These are phyloP conservation scores for Mus musculus DNA, from an alignment of 2,113 vertebrate species.

Conservation along the genomic window GRCm39 chr13:97629501-97630000, in stretches of 20 bases:
- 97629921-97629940: constrained; percentile 73
- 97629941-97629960: constrained; percentile 66
- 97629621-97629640: not conserved
- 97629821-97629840: constrained; percentile 23
- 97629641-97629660: not conserved
- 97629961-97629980: constrained; percentile 65
- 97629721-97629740: not conserved
- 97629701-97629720: not conserved
- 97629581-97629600: not conserved
- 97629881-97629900: constrained; percentile 12
- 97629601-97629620: not conserved
- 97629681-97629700: not conserved
- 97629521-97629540: not conserved
- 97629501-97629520: not conserved
- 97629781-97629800: not conserved
- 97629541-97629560: not conserved
- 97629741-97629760: not conserved
- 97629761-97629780: not conserved
- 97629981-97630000: constrained; percentile 75
- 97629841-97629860: constrained; percentile 35
- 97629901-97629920: constrained; percentile 68
- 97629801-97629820: not conserved
- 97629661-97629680: not conserved
- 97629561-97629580: not conserved
- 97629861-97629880: constrained; percentile 28